Evolutionary conservation across 2,888 invertebrate genomes (phyloP), one percentile per base, ranked within the genome.

Genomic region (Acleris holmiana): DNA sequence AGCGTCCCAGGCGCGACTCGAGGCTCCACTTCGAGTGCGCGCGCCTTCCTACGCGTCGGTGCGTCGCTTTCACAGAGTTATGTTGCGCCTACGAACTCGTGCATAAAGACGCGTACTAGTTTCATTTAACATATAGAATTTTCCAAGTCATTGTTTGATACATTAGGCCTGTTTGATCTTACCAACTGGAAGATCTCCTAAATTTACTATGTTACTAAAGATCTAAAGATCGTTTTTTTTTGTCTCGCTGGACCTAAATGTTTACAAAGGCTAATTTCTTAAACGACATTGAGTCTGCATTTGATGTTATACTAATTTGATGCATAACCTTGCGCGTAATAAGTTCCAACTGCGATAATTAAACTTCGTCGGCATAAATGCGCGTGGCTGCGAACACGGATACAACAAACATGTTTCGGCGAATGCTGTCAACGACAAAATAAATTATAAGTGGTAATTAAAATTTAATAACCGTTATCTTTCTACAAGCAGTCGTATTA

Each of bases 51-150:
- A 89, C 90, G 83, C 88, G 79, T 62, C 58, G 70, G 71, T 78
- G 81, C 84, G 85, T 85, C 83, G 83, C 89, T 88, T 89, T 89
- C 89, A 79, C 85, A 65, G 71, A 79, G 79, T 75, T 77, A 82
- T 77, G 78, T 77, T 77, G 82, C 88, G 84, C 86, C 87, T 85
- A 88, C 86, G 81, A 80, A 75, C 79, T 79, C 77, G 57, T 29
- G 25, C 10, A 49, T 35, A 46, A 51, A 44, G 49, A 54, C 60
- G 35, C 51, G 18, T 51, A 75, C 67, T 72, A 80, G 76, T 83
- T 85, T 77, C 78, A 81, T 82, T 75, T 83, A 80, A 82, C 83
- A 84, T 79, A 78, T 74, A 80, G 84, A 84, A 54, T 49, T 54
- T 49, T 65, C 41, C 41, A 21, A 53, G 25, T 64, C 59, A 59